Conservation (phyloP, 2,113 vertebrate genomes). For the Amphiprion ocellaris region DNA sequence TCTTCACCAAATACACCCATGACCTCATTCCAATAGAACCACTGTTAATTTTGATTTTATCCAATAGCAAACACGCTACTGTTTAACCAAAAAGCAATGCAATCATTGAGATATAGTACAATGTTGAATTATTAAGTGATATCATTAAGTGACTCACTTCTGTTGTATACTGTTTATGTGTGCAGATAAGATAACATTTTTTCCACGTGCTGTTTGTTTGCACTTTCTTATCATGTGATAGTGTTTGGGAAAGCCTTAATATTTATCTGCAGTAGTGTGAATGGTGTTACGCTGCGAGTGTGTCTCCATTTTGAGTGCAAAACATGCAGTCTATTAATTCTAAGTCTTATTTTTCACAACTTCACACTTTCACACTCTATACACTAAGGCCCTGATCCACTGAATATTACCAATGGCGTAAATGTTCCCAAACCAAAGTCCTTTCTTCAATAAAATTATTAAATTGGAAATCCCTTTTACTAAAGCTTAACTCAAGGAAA, state of each 20-base stretch:
- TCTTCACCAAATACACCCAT: too few relatives aligned
- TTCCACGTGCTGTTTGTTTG: neutral
- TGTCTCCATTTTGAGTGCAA: too few relatives aligned
- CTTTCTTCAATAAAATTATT: neutral
- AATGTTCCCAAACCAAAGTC: too few relatives aligned
- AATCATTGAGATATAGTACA: too few relatives aligned
- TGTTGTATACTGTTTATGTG: neutral
- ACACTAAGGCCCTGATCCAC: too few relatives aligned
- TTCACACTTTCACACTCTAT: neutral
- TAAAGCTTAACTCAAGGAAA: slow-evolving; percentile 3
- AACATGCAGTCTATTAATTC: neutral
- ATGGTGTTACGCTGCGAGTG: neutral
- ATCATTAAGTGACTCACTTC: too few relatives aligned
- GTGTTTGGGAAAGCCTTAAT: neutral
- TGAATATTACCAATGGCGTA: neutral
- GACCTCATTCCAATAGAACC: too few relatives aligned
- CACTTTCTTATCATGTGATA: neutral
- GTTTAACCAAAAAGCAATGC: too few relatives aligned
- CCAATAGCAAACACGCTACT: too few relatives aligned
- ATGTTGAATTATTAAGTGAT: too few relatives aligned
- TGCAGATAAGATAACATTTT: accelerated
- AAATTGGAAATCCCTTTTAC: neutral
- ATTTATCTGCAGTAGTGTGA: neutral
- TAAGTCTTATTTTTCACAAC: neutral
- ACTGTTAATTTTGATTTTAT: too few relatives aligned